Evolutionary conservation across 2,113 vertebrate species (phyloP).

Genomic region (Ochotona curzoniae): DNA sequence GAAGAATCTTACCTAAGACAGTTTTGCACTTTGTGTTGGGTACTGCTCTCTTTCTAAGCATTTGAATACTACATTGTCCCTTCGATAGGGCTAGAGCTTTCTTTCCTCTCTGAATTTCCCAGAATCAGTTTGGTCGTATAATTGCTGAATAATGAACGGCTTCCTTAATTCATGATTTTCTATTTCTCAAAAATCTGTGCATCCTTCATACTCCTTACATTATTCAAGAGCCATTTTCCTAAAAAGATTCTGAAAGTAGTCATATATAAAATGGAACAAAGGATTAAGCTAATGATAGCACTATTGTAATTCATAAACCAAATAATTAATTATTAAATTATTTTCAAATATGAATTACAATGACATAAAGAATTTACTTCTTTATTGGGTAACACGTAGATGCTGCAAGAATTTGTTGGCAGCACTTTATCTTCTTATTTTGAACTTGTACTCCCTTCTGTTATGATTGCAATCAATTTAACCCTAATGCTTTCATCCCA

Average conservation of each 20-base stretch:
- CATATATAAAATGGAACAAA: constrained; percentile 4
- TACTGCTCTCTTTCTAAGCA: background rate
- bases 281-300: background rate
- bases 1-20: background rate
- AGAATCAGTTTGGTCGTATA: background rate
- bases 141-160: background rate
- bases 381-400: background rate
- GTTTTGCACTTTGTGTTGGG: background rate
- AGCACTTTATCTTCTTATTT: background rate
- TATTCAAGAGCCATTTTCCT: background rate
- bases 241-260: constrained; percentile 40
- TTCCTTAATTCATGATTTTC: constrained; percentile 8
- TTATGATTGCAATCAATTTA: constrained; percentile 17
- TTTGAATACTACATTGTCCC: background rate
- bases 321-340: constrained; percentile 27
- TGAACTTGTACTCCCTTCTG: background rate
- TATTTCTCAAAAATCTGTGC: background rate
- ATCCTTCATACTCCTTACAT: background rate
- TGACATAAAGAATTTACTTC: background rate
- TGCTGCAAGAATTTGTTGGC: background rate
- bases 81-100: background rate
- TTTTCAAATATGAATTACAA: background rate
- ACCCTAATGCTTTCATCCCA: no score
- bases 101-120: constrained; percentile 5
- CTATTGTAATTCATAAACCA: constrained; percentile 1